These are phyloP conservation scores for Tubulanus polymorphus DNA, from an alignment of 2,888 invertebrate species.

Conservation along the genomic window DNA sequence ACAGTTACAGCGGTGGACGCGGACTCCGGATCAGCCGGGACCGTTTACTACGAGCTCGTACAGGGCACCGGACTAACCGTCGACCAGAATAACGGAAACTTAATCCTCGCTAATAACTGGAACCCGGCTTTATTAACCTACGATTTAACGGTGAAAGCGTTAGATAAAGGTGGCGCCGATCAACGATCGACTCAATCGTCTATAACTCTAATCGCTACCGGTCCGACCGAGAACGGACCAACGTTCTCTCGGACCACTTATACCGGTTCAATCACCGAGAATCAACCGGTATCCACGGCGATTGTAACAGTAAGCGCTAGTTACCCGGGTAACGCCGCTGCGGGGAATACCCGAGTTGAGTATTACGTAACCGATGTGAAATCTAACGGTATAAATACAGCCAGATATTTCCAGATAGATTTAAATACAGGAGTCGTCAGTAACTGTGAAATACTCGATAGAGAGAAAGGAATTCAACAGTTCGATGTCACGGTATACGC, in stretches of 20 bases:
- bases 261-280: slow-evolving; percentile 13
- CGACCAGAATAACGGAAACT: slow-evolving; percentile 6
- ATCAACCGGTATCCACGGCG: slow-evolving; percentile 19
- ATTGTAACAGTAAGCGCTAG: slow-evolving; percentile 11
- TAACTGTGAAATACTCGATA: slow-evolving; percentile 28
- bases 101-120: not conserved
- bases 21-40: slow-evolving; percentile 86
- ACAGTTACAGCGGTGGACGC: slow-evolving; percentile 78
- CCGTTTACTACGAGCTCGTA: slow-evolving; percentile 75
- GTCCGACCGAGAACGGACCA: slow-evolving; percentile 25
- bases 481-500: slow-evolving; percentile 41
- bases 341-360: slow-evolving; percentile 69
- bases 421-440: slow-evolving; percentile 30
- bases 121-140: slow-evolving; percentile 57
- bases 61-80: slow-evolving; percentile 13
- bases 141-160: slow-evolving; percentile 72
- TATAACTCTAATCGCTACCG: slow-evolving; percentile 63
- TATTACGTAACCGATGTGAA: slow-evolving; percentile 76
- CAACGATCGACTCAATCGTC: slow-evolving; percentile 77
- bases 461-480: slow-evolving; percentile 32
- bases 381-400: slow-evolving; percentile 52
- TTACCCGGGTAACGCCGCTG: slow-evolving; percentile 13
- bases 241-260: slow-evolving; percentile 60
- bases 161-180: slow-evolving; percentile 54
- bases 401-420: slow-evolving; percentile 33